These are phyloP conservation scores for Hyposoter dolosus DNA, from an alignment of 2,888 invertebrate genomes.

Conservation along the genomic window DNA sequence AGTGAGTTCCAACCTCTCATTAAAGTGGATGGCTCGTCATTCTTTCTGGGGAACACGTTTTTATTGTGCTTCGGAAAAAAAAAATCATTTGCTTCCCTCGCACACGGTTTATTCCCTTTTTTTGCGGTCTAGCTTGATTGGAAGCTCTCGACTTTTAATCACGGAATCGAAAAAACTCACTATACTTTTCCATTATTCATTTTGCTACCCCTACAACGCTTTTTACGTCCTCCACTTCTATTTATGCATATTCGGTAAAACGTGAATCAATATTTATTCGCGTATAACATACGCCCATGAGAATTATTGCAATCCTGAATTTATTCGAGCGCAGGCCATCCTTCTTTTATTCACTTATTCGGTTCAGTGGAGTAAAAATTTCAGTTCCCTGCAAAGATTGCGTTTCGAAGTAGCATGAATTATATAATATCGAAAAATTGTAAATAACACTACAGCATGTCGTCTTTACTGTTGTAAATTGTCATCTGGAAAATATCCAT, in stretches of 20 bases:
- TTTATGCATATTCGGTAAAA: not conserved
- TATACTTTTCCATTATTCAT: not conserved
- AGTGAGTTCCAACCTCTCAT: not conserved
- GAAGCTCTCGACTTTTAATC: not conserved
- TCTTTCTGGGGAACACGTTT: not conserved
- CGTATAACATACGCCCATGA: not conserved
- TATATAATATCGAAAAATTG: not conserved
- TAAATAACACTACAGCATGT: not conserved
- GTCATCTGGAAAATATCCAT: not conserved
- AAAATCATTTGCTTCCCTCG: not conserved
- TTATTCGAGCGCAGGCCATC: not conserved
- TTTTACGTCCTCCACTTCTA: not conserved
- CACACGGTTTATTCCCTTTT: not conserved
- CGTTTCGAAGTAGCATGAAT: not conserved
- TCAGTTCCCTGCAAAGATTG: not conserved
- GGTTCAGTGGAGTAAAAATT: slow-evolving; percentile 9
- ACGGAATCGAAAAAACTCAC: not conserved
- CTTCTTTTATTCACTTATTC: not conserved
- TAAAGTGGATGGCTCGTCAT: slow-evolving; percentile 23
- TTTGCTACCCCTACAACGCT: not conserved
- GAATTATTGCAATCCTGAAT: not conserved
- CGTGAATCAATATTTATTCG: not conserved
- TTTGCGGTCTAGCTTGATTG: not conserved
- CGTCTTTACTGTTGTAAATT: not conserved
- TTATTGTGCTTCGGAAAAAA: not conserved